phyloP scores from a whole-genome alignment of 2,113 vertebrate species.

The Meriones unguiculatus region DNA sequence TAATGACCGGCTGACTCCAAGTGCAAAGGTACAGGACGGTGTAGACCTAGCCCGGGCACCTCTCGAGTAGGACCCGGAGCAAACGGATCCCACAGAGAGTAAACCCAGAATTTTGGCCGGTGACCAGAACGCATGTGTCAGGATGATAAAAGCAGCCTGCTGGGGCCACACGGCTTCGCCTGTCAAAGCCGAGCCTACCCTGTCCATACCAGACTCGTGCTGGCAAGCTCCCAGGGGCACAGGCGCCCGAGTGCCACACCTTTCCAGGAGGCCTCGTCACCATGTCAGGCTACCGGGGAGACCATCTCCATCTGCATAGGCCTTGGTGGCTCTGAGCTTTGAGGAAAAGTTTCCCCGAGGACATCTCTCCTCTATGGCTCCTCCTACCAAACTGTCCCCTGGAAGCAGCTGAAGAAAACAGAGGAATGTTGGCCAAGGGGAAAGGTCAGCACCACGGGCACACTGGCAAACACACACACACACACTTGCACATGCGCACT shows the following conservation, averaged over 20 bases:
- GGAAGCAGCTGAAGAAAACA: constrained; percentile 54
- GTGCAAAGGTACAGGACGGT: neutral
- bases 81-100: neutral
- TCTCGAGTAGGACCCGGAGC: neutral
- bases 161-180: neutral
- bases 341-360: constrained; percentile 24
- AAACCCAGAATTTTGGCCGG: neutral
- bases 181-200: neutral
- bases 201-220: neutral
- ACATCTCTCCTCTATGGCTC: neutral
- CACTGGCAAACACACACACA: too few species aligned
- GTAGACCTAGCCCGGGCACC: neutral
- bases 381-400: neutral
- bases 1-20: neutral
- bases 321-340: neutral
- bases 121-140: neutral
- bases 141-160: neutral
- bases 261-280: neutral
- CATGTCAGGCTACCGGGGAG: neutral
- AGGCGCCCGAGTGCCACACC: neutral
- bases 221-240: neutral
- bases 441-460: constrained; percentile 32
- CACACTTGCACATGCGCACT: neutral
- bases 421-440: constrained; percentile 62
- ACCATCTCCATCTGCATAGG: neutral